phyloP scores from a whole-genome alignment of 2,888 invertebrate species.

The Tetanocera ferruginea region DNA sequence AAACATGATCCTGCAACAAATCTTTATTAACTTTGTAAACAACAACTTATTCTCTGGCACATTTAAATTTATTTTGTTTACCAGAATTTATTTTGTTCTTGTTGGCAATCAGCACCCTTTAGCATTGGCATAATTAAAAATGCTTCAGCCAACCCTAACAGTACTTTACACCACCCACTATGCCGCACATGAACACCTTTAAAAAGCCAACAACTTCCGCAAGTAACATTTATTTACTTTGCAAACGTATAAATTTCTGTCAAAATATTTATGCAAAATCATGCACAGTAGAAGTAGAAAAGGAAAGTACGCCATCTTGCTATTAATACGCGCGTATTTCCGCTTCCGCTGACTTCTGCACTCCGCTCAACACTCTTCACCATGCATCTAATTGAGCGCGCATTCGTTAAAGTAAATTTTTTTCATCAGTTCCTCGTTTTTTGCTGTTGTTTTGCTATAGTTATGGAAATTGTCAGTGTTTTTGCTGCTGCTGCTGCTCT shows the following conservation, averaged over 20 bases:
- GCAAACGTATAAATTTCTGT: constrained; percentile 23
- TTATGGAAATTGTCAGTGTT: not conserved
- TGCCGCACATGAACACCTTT: not conserved
- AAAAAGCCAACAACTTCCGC: not conserved
- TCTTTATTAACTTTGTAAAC: not conserved
- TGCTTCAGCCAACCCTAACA: not conserved
- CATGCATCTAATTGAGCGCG: too few species aligned
- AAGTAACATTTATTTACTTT: constrained; percentile 25
- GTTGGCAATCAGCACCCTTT: constrained; percentile 8
- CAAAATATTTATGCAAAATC: constrained; percentile 36
- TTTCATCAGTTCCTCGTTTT: not conserved
- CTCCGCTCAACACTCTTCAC: too few species aligned
- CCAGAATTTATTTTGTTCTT: not conserved
- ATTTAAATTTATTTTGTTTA: too few species aligned
- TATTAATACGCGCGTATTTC: too few species aligned
- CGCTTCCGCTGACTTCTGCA: too few species aligned
- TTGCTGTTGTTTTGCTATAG: not conserved
- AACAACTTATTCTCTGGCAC: not conserved
- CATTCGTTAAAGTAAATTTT: too few species aligned
- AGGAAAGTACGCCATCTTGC: not conserved
- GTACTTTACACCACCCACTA: not conserved
- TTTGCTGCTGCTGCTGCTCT: not conserved
- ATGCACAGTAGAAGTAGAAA: constrained; percentile 28
- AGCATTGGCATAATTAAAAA: not conserved
- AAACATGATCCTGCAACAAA: too few species aligned